Evolutionary conservation across 2,113 vertebrate genomes (phyloP), one percentile per base, ranked within the genome.

Genomic region (Toxotes chatareus): DNA sequence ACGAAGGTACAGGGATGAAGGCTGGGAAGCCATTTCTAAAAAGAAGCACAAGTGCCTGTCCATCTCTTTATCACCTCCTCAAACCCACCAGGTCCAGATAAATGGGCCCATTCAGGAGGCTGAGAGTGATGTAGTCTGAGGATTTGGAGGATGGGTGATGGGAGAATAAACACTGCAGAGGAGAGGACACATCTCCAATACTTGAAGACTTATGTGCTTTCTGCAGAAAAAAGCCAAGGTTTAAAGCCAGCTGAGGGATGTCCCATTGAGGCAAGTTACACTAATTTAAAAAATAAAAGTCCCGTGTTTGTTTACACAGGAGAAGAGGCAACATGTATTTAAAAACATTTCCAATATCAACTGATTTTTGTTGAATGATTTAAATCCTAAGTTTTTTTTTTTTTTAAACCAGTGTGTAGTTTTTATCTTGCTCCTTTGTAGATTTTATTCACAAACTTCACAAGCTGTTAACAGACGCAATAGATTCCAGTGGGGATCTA

Each of bases 1-100:
- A n/a, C 27, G 63, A 70, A 66, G 73, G 56, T 38, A 31, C 34
- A 66, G 42, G 42, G 51, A 55, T 62, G 60, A 60, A 65, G 32
- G 68, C 51, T 44, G 13, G 31, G 69, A 74, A 83, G 80, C 76
- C 53, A 9, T 86, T 82, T 83, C 17, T 55, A 19, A 67, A 80
- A 82, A n/a, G 67, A 65, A 49, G 56, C 62, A 68, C 62, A n/a
- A 57, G 44, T 47, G 32, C 55, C 61, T 27, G 44, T 68, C 55
- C 32, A 23, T n/a, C 42, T 83, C 73, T 79, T 80, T 56, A 66
- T 85, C 49, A 0, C 56, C 46, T 79, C 49, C 62, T 76, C 63
- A 40, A 59, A 73, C 44, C 27, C 31, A 44, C 19, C 36, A 9
- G n/a, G 44, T 68, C 13, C 61, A 79, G 74, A 70, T 81, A 57